Conservation (phyloP, 2,888 invertebrate species). For the Acanthosepion lycidas region DNA sequence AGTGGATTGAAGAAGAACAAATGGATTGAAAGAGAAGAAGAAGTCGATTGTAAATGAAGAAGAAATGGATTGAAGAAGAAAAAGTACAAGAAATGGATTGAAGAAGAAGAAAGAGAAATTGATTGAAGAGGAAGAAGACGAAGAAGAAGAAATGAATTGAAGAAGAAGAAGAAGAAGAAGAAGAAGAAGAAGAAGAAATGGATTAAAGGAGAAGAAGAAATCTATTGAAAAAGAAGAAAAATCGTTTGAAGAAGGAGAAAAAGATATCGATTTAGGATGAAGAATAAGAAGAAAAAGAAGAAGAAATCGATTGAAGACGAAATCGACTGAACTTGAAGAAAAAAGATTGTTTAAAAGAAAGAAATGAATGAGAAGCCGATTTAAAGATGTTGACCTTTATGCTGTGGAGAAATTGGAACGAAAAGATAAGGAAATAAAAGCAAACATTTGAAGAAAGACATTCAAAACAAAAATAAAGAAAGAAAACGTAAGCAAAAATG, state of each 20-base stretch:
- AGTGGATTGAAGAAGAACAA: neutral
- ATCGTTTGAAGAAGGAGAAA: no score
- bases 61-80: no score
- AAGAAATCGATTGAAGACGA: neutral
- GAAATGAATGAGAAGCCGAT: no score
- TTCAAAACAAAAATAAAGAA: no score
- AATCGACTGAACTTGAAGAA: neutral
- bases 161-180: slow-evolving; percentile 33
- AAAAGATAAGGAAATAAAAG: neutral
- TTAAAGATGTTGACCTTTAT: no score
- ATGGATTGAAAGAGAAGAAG: neutral
- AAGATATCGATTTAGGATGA: neutral
- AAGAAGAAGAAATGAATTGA: neutral
- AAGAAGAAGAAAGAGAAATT: no score
- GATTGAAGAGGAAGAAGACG: no score
- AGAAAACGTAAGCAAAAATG: no score
- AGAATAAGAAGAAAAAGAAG: neutral
- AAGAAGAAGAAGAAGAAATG: neutral
- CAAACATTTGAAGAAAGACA: neutral
- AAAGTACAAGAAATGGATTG: no score
- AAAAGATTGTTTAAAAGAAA: no score
- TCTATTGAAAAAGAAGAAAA: neutral
- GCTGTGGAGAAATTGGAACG: neutral
- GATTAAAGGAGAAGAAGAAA: neutral
- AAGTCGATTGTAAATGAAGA: no score